Base-by-base conservation (phyloP, 2,888 invertebrate species). In the Rhynchonema sp. region DNA sequence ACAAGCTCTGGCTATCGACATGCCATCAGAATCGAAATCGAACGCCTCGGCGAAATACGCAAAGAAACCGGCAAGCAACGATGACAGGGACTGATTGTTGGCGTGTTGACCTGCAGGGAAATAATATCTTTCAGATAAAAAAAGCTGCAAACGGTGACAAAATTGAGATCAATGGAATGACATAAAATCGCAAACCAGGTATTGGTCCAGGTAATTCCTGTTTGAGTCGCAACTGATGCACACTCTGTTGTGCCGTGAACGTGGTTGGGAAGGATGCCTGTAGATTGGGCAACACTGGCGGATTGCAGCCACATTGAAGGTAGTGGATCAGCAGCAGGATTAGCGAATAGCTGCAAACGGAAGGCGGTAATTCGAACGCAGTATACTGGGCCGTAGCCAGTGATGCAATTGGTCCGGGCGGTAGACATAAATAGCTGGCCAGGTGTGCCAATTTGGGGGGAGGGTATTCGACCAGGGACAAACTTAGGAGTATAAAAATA, bases 311-410 rank as follows among this genome's bases (percentile, higher is more conserved):
- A 55, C 65, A 65, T 61, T 72, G 72, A 38, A 72, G 63, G 56
- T 62, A 72, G 57, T 72, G 72, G 1, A 72, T 38, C 3, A 69
- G 65, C 55, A 72, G 66, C n/a, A 72, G 62, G 28, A 69, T 68
- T n/a, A 72, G 58, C 0, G 70, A 67, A 59, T 72, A 72, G 58
- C 68, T 68, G 61, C 53, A 63, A 55, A 53, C n/a, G n/a, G n/a
- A n/a, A n/a, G n/a, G n/a, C n/a, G n/a, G n/a, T n/a, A n/a, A n/a
- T n/a, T n/a, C n/a, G n/a, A n/a, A n/a, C n/a, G n/a, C n/a, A n/a
- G n/a, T n/a, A n/a, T n/a, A n/a, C n/a, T n/a, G n/a, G n/a, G n/a
- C n/a, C n/a, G n/a, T n/a, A n/a, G n/a, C n/a, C n/a, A n/a, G n/a
- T n/a, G n/a, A n/a, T n/a, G n/a, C n/a, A n/a, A n/a, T n/a, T n/a